Conservation (phyloP, 2,888 invertebrate species). For the Horisme vitalbata region DNA sequence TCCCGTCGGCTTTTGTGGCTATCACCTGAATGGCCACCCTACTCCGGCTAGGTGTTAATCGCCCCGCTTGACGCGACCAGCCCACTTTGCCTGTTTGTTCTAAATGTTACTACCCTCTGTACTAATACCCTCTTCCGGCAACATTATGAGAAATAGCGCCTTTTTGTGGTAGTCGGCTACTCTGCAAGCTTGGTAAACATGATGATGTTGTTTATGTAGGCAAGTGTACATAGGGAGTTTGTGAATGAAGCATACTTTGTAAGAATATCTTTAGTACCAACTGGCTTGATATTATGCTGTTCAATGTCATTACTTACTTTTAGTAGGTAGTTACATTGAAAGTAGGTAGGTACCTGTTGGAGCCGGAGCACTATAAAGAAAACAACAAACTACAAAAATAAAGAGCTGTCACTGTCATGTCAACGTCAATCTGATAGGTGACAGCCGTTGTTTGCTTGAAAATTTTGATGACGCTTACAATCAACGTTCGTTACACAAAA, state of each 20-base stretch:
- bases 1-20: not conserved
- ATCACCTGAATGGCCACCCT: slow-evolving; percentile 19
- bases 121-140: slow-evolving; percentile 74
- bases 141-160: slow-evolving; percentile 71
- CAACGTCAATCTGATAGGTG: too few species aligned
- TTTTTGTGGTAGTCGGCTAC: slow-evolving; percentile 49
- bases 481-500: too few species aligned
- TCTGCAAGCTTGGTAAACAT: slow-evolving; percentile 42
- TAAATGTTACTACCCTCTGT: slow-evolving; percentile 64
- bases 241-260: slow-evolving; percentile 20
- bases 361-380: too few species aligned
- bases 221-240: slow-evolving; percentile 22
- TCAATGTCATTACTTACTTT: too few species aligned
- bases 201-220: slow-evolving; percentile 33
- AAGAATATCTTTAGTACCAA: too few species aligned
- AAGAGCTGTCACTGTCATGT: too few species aligned
- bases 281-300: too few species aligned
- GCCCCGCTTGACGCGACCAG: slow-evolving; percentile 53
- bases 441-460: too few species aligned
- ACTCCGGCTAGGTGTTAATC: slow-evolving; percentile 71
- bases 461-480: too few species aligned
- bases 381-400: too few species aligned
- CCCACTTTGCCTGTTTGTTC: slow-evolving; percentile 72
- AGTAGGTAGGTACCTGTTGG: too few species aligned
- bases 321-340: too few species aligned